phyloP scores from a whole-genome alignment of 2,888 invertebrate genomes.

The Cheilosia vulpina region DNA sequence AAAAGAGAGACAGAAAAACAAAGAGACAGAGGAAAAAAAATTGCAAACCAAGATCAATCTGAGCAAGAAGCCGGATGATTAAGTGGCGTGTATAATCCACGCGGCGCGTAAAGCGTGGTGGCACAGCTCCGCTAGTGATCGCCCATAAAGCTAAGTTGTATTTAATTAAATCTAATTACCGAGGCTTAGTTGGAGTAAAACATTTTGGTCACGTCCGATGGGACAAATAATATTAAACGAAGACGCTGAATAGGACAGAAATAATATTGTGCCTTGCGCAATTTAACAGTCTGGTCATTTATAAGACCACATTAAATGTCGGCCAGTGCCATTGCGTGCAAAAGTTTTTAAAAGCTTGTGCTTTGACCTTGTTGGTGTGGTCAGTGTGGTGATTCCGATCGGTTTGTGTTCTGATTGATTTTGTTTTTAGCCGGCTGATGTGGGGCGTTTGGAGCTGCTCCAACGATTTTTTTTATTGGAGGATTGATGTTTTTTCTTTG shows the following conservation, averaged over 20 bases:
- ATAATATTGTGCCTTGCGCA: constrained; percentile 47
- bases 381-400: neutral
- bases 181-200: constrained; percentile 7
- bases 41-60: constrained; percentile 32
- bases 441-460: neutral
- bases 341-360: constrained; percentile 41
- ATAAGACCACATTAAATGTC: constrained; percentile 48
- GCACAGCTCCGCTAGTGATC: neutral
- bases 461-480: neutral
- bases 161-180: constrained; percentile 33
- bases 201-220: constrained; percentile 39
- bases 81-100: neutral
- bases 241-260: constrained; percentile 22
- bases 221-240: constrained; percentile 7
- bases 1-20: constrained; percentile 7
- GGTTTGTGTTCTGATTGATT: constrained; percentile 62
- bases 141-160: constrained; percentile 2
- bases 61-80: constrained; percentile 5
- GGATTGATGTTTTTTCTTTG: no score
- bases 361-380: constrained; percentile 13
- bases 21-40: constrained; percentile 11
- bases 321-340: constrained; percentile 71
- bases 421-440: neutral
- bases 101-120: neutral
- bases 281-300: constrained; percentile 15